Conservation (phyloP, 2,113 vertebrate species). For the Dermatemys mawii region DNA sequence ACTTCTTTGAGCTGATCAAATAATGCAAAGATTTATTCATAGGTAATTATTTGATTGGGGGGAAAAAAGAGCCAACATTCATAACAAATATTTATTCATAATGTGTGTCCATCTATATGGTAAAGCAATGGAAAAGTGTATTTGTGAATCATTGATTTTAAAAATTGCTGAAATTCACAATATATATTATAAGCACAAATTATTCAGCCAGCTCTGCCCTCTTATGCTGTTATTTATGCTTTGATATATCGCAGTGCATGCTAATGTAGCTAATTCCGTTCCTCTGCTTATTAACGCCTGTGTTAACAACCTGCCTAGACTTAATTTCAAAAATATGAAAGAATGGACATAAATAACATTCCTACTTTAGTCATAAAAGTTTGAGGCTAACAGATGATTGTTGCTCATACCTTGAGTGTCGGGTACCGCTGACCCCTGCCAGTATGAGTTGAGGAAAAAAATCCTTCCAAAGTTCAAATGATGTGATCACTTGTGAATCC, state of each 20-base stretch:
- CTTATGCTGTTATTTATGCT: not conserved
- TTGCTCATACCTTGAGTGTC: not conserved
- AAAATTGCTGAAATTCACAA: not conserved
- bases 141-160: not conserved
- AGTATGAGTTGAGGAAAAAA: not conserved
- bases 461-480: not conserved
- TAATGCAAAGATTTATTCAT: not conserved
- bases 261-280: not conserved
- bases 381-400: not conserved
- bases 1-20: not conserved
- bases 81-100: not conserved
- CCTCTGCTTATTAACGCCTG: not conserved
- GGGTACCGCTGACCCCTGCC: not conserved
- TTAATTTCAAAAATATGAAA: not conserved
- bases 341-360: not conserved
- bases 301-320: not conserved
- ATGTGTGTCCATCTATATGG: not conserved
- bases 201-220: not conserved
- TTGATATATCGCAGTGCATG: not conserved
- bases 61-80: not conserved
- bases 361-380: not conserved
- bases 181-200: not conserved
- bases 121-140: not conserved
- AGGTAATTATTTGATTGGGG: not conserved
- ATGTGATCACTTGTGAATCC: not conserved